phyloP scores from a whole-genome alignment of 2,797 vertebrate species.

The Falco peregrinus region DNA sequence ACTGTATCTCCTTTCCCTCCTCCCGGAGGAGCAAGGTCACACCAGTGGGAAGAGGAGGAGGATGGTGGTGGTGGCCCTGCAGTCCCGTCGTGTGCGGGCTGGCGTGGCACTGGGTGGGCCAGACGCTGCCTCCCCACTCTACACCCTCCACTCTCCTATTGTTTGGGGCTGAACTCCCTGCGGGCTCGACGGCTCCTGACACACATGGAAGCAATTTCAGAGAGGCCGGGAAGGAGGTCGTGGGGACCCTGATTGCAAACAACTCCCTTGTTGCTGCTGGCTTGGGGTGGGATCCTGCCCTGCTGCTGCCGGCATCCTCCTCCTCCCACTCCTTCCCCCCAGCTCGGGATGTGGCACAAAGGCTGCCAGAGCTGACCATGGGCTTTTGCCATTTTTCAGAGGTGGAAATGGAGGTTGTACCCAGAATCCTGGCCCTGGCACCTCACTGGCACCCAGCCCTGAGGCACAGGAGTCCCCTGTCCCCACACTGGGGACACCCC shows the following conservation, averaged over 20 bases:
- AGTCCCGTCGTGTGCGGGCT: neutral
- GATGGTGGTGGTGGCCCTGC: neutral
- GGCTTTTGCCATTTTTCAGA: neutral
- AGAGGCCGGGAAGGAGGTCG: neutral
- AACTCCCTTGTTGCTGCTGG: neutral
- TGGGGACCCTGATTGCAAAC: constrained; percentile 27
- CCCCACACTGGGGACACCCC: neutral
- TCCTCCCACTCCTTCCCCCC: neutral
- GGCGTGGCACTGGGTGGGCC: neutral
- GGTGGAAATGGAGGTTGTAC: neutral
- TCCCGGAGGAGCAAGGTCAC: rapidly evolving
- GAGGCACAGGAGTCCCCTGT: neutral
- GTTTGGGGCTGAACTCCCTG: neutral
- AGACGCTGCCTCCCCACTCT: neutral
- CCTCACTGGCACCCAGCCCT: neutral
- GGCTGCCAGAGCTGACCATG: neutral
- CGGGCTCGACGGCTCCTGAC: neutral
- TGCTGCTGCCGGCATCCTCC: neutral
- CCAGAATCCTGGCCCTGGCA: neutral
- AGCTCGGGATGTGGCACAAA: rapidly evolving
- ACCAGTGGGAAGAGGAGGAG: neutral
- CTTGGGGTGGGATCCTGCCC: neutral
- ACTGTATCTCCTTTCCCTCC: rapidly evolving
- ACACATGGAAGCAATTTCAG: constrained; percentile 25
- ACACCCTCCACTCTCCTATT: neutral